Percentiles rank a stretch among this genome's conserved stretches.
These are phyloP conservation scores for Adelosebastes latens DNA, from an alignment of 2,797 vertebrate genomes.

Conservation along the genomic window DNA sequence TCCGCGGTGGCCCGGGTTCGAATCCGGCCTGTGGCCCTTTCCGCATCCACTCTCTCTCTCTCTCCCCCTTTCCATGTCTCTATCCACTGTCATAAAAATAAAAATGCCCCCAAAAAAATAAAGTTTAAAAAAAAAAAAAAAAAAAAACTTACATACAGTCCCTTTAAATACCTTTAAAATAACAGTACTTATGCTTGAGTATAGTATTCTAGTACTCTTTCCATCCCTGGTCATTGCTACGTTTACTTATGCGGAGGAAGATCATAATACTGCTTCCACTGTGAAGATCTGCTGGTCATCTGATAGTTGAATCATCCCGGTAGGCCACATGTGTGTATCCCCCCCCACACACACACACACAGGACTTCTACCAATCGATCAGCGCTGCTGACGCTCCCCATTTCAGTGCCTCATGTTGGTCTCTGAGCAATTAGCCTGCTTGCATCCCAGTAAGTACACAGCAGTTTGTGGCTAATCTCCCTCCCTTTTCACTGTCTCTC, in stretches of 20 bases:
- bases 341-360: neutral
- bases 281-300: conserved; percentile 2
- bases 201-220: neutral
- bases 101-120: too few relatives aligned
- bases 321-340: neutral
- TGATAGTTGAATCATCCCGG: conserved; percentile 17
- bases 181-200: neutral
- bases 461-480: conserved; percentile 63
- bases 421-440: conserved; percentile 80
- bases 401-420: conserved; percentile 64
- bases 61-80: too few relatives aligned
- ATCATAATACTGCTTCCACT: neutral
- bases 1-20: too few relatives aligned
- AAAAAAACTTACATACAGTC: too few relatives aligned
- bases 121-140: too few relatives aligned
- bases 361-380: conserved; percentile 65
- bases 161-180: neutral
- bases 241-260: neutral
- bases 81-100: too few relatives aligned
- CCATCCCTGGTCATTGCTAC: neutral
- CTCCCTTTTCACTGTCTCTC: conserved; percentile 54
- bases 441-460: conserved; percentile 67
- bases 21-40: too few relatives aligned
- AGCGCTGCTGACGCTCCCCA: conserved; percentile 47
- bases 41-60: too few relatives aligned